phyloP scores from a whole-genome alignment of 2,113 vertebrate genomes.

The Asarcornis scutulata region DNA sequence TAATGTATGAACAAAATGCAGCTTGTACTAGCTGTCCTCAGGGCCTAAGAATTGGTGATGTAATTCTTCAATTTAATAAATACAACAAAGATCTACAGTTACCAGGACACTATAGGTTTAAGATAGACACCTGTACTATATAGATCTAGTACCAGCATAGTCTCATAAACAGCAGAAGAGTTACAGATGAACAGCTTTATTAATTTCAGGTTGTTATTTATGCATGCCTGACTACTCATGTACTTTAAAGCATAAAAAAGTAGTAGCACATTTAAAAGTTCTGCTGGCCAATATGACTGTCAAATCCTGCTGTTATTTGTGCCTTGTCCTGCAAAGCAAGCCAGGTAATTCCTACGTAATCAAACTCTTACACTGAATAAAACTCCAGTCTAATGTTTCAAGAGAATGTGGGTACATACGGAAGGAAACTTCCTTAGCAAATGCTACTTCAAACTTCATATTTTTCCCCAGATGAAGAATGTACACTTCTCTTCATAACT shows the following conservation, averaged over 20 bases:
- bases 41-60: neutral
- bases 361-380: neutral
- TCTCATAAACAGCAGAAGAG: neutral
- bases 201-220: neutral
- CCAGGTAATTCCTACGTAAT: neutral
- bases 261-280: neutral
- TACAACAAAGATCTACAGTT: neutral
- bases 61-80: neutral
- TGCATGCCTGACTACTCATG: neutral
- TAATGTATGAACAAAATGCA: neutral
- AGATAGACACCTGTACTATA: neutral
- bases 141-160: neutral
- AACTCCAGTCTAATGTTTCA: neutral
- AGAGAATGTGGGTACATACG: accelerated
- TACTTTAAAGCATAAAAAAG: neutral
- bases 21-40: neutral
- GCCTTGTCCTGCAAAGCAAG: neutral
- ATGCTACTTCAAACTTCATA: neutral
- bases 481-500: accelerated
- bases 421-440: neutral
- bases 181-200: neutral
- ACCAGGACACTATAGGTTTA: neutral
- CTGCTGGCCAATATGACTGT: neutral
- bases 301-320: neutral
- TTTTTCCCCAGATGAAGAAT: neutral